Percentiles rank a stretch among this genome's conserved stretches.
Evolutionary conservation across 2,113 vertebrate genomes (phyloP).

Genomic region (Corythoichthys intestinalis): DNA sequence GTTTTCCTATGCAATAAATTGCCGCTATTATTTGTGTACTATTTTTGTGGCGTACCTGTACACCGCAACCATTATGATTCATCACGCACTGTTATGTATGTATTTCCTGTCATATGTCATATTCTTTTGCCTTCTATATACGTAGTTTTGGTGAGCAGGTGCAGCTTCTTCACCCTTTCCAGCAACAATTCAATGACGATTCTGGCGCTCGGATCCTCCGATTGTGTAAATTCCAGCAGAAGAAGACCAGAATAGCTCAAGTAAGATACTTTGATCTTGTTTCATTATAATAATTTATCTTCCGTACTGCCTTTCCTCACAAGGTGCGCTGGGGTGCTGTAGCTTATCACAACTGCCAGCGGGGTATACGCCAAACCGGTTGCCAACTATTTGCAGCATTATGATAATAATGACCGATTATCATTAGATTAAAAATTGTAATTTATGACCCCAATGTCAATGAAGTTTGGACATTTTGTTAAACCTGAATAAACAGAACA

Average conservation of each 20-base stretch:
- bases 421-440: too few relatives aligned
- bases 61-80: not conserved
- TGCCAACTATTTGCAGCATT: too few relatives aligned
- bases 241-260: constrained; percentile 96
- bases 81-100: not conserved
- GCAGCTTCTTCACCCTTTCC: constrained; percentile 92
- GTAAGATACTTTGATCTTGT: constrained; percentile 54
- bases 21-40: not conserved
- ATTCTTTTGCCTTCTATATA: not conserved
- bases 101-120: not conserved
- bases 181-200: constrained; percentile 88
- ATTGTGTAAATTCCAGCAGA: constrained; percentile 95
- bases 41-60: not conserved
- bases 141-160: constrained; percentile 90
- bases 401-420: too few relatives aligned
- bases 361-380: too few relatives aligned
- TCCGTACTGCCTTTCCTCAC: too few relatives aligned
- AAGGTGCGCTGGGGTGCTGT: too few relatives aligned
- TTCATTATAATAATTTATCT: too few relatives aligned
- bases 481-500: too few relatives aligned
- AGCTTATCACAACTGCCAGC: too few relatives aligned
- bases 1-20: not conserved
- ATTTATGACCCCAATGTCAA: too few relatives aligned
- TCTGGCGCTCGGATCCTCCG: constrained; percentile 86
- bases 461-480: too few relatives aligned